phyloP scores from a whole-genome alignment of 2,797 vertebrate genomes.

The Acomys russatus region DNA sequence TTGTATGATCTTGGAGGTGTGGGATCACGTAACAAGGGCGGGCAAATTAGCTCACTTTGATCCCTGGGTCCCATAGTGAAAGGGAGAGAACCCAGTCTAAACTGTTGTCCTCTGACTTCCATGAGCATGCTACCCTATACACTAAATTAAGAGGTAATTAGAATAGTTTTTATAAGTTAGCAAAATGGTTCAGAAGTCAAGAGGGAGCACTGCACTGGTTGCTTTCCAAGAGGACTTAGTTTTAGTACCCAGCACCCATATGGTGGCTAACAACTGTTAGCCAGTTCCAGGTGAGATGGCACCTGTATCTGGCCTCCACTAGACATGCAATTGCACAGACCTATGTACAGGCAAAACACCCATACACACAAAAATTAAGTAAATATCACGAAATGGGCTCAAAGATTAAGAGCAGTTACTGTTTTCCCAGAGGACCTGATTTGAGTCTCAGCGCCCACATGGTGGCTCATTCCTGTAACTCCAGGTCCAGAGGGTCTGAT shows the following conservation, averaged over 20 bases:
- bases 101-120: neutral
- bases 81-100: neutral
- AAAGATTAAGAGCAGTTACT: neutral
- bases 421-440: neutral
- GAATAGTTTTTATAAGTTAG: neutral
- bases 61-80: neutral
- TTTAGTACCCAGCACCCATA: neutral
- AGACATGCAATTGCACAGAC: neutral
- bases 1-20: neutral
- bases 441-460: neutral
- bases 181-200: neutral
- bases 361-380: neutral
- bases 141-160: neutral
- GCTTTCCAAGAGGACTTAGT: neutral
- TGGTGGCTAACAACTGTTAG: neutral
- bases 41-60: neutral
- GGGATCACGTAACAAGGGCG: neutral
- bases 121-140: neutral
- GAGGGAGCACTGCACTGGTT: neutral
- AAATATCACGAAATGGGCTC: neutral
- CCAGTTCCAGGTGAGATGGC: neutral
- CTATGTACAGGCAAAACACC: neutral
- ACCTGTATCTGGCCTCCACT: neutral
- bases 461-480: neutral
- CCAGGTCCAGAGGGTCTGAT: neutral